phyloP scores from a whole-genome alignment of 1,140 invertebrate species.

The Lamellibrachia luymesi region DNA sequence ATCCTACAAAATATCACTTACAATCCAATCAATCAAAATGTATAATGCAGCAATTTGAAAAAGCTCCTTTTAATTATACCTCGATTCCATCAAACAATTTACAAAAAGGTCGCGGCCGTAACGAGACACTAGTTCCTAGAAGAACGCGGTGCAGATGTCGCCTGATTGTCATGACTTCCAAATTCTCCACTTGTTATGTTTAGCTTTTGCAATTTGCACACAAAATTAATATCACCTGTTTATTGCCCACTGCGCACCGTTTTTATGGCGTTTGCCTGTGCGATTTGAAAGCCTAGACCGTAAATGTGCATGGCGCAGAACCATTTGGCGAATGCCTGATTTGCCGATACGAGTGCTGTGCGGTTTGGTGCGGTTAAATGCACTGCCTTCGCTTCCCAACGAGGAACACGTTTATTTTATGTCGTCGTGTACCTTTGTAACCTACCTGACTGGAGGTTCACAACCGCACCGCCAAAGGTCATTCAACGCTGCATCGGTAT shows the following conservation, averaged over 20 bases:
- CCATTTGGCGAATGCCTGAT: background rate
- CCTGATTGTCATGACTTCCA: background rate
- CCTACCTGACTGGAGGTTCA: background rate
- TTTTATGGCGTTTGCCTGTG: background rate
- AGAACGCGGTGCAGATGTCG: background rate
- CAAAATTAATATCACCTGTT: background rate
- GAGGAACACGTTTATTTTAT: background rate
- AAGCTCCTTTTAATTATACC: background rate
- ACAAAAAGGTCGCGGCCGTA: background rate
- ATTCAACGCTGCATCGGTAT: background rate
- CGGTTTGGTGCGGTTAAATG: background rate
- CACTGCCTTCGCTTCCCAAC: background rate
- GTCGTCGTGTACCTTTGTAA: background rate
- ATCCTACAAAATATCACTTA: background rate
- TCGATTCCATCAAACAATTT: background rate
- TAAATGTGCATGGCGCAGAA: background rate
- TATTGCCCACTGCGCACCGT: background rate
- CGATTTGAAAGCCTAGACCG: background rate
- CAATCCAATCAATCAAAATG: background rate
- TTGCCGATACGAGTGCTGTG: background rate
- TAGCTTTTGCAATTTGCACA: background rate
- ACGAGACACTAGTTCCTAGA: background rate
- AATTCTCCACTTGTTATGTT: background rate
- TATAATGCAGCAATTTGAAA: background rate
- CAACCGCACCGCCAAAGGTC: background rate